These are phyloP conservation scores for Cerceris ruficornis DNA, from an alignment of 2,888 invertebrate species.

Conservation along the genomic window DNA sequence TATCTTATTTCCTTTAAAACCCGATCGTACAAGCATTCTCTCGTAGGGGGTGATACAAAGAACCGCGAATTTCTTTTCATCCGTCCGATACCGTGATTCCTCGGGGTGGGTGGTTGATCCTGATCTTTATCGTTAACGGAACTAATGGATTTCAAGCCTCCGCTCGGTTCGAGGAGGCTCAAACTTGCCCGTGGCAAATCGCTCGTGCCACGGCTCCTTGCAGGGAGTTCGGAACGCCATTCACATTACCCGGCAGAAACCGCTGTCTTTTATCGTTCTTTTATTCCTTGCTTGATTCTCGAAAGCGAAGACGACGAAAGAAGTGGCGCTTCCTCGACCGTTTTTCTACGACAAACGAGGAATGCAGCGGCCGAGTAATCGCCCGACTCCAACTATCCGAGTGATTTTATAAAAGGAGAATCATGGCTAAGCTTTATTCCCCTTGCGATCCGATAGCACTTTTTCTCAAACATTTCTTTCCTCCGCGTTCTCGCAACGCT, in stretches of 20 bases:
- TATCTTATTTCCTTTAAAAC: neutral
- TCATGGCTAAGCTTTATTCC: slow-evolving; percentile 8
- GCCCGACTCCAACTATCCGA: slow-evolving; percentile 20
- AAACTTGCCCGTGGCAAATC: slow-evolving; percentile 58
- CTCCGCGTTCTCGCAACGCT: neutral
- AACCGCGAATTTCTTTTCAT: neutral
- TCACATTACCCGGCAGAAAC: slow-evolving; percentile 31
- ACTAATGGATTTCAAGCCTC: slow-evolving; percentile 70
- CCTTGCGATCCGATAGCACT: neutral
- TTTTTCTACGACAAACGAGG: slow-evolving; percentile 32
- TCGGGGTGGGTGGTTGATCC: slow-evolving; percentile 56
- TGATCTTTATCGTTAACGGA: slow-evolving; percentile 60
- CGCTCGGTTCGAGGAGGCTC: slow-evolving; percentile 44
- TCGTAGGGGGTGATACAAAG: neutral
- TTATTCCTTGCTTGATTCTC: slow-evolving; percentile 34
- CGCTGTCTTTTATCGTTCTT: slow-evolving; percentile 34
- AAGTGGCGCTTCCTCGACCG: slow-evolving; percentile 45
- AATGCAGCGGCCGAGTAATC: slow-evolving; percentile 42
- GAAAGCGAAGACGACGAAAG: slow-evolving; percentile 36
- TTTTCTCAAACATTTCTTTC: neutral
- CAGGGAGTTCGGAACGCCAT: slow-evolving; percentile 33
- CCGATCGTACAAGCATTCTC: neutral
- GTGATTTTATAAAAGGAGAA: slow-evolving; percentile 41
- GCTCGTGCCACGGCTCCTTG: slow-evolving; percentile 55
- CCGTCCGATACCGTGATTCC: neutral